These are phyloP conservation scores for Chloroclysta siterata DNA, from an alignment of 2,888 invertebrate species.

Conservation along the genomic window DNA sequence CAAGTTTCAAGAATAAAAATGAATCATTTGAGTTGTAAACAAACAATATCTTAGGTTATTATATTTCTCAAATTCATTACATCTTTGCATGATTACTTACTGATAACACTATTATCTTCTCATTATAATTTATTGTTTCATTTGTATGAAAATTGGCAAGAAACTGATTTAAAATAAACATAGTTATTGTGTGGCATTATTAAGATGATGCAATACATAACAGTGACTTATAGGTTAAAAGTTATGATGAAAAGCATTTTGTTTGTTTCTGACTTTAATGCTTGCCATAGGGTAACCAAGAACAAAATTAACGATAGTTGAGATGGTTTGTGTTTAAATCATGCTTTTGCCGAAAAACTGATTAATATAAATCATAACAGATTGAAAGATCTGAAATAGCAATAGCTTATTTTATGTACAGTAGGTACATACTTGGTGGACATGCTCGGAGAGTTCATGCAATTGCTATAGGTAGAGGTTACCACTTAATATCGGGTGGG, in stretches of 20 bases:
- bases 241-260: conserved; percentile 7
- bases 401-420: no score
- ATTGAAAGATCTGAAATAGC: no score
- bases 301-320: no score
- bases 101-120: conserved; percentile 31
- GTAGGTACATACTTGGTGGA: no score
- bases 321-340: no score
- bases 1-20: neutral
- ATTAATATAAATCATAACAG: no score
- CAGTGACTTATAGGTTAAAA: conserved; percentile 24
- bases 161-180: conserved; percentile 30
- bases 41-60: conserved; percentile 28
- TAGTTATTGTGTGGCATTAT: conserved; percentile 16
- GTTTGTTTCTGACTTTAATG: neutral
- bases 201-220: conserved; percentile 37
- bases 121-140: neutral
- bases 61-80: conserved; percentile 15
- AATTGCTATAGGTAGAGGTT: no score
- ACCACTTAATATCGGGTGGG: no score
- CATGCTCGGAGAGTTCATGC: no score
- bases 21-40: conserved; percentile 28
- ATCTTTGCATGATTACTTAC: conserved; percentile 27
- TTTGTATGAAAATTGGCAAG: conserved; percentile 25
- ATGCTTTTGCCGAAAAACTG: no score
- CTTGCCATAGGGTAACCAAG: no score